phyloP scores from a whole-genome alignment of 1,140 invertebrate species.

The Oreohelix idahoensis region DNA sequence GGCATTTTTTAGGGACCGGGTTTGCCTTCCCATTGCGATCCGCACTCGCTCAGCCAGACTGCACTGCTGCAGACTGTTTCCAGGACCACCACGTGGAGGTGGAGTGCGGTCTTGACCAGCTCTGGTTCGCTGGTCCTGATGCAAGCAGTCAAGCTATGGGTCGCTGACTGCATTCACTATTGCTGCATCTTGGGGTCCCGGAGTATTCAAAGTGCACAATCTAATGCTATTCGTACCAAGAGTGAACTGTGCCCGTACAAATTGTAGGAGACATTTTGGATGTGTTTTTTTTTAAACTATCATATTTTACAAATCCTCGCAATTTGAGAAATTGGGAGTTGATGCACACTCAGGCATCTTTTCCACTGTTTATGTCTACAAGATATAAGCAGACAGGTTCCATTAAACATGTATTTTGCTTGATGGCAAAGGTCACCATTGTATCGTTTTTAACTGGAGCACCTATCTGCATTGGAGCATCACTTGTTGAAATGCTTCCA shows the following conservation, averaged over 20 bases:
- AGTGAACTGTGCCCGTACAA: neutral
- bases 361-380: neutral
- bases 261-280: neutral
- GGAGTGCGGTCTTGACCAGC: too few species aligned
- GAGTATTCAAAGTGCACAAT: too few species aligned
- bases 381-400: neutral
- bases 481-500: neutral
- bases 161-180: too few species aligned
- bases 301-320: neutral
- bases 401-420: neutral
- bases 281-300: neutral
- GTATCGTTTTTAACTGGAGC: neutral
- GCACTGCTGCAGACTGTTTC: too few species aligned
- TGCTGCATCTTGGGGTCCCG: too few species aligned
- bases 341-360: neutral
- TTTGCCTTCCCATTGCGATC: too few species aligned
- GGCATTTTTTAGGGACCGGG: too few species aligned
- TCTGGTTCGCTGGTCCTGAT: too few species aligned
- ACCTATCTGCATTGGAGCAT: neutral
- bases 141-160: too few species aligned
- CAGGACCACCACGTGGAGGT: too few species aligned
- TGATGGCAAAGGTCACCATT: neutral
- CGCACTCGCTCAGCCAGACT: too few species aligned
- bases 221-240: neutral
- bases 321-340: neutral